Conservation (phyloP, 2,797 vertebrate genomes). For the Danio tinwini region DNA sequence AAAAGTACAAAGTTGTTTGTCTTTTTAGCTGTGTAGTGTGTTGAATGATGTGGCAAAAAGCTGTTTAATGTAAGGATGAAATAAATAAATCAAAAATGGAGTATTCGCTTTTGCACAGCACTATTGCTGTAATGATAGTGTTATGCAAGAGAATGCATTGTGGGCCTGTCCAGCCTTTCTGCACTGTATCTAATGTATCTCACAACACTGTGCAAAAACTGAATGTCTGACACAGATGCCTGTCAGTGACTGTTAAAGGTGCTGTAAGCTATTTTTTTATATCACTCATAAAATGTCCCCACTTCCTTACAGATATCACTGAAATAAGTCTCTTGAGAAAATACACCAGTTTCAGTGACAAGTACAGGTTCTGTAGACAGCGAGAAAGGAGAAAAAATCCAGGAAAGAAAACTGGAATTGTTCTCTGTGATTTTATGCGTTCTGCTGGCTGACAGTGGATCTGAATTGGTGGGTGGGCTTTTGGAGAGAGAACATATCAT, state of each 20-base stretch:
- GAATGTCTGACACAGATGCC: background rate
- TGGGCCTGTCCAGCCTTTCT: background rate
- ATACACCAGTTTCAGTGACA: slow-evolving; percentile 1
- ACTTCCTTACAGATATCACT: background rate
- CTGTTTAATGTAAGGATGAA: too few relatives aligned
- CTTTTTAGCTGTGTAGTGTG: too few relatives aligned
- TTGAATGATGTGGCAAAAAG: too few relatives aligned
- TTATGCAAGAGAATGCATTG: slow-evolving; percentile 30
- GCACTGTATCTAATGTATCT: slow-evolving; percentile 1
- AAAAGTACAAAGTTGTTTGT: too few relatives aligned
- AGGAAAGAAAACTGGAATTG: background rate
- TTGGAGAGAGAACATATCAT: background rate
- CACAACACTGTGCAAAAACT: slow-evolving; percentile 19
- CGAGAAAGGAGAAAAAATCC: background rate
- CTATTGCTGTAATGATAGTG: slow-evolving; percentile 4
- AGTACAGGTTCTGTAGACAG: background rate
- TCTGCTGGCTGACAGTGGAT: background rate
- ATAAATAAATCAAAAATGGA: too few relatives aligned
- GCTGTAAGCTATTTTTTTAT: background rate
- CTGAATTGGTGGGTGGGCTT: background rate
- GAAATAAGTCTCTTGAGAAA: slow-evolving; percentile 8
- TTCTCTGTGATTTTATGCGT: background rate
- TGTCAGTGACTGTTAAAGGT: slow-evolving; percentile 8
- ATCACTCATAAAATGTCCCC: background rate
- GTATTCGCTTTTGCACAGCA: too few relatives aligned